Base-by-base conservation (phyloP, 2,888 invertebrate genomes). In the Drosophila anomalipes region DNA sequence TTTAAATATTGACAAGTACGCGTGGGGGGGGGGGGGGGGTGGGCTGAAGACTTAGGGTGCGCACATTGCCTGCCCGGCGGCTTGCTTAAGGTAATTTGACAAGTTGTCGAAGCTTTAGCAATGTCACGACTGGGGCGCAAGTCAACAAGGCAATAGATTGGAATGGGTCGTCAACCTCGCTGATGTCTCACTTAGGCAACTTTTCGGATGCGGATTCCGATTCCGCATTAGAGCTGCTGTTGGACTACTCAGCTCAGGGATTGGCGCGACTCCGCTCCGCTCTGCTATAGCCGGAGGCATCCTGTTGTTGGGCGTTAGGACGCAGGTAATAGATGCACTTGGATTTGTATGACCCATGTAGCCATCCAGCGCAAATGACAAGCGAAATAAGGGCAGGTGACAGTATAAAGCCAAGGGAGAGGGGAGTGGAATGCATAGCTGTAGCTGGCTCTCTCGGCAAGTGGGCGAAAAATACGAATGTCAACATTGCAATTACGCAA, bases 401-500 rank as follows among this genome's bases (percentile, higher is more conserved):
- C 71, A 65, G 54, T 41, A 41, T 30, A 39, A 39, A n/a, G 39
- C 28, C 19, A 28, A n/a, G 7, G 56, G 6, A 14, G 9, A 39
- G 35, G 12, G 37, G 35, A 22, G 9, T 26, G 14, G 14, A 26
- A 16, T 47, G 47, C 19, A 41, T 2, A 4, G 58, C 69, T 58
- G 65, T 47, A 58, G 59, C 56, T 51, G 65, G 51, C 53, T 62
- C 56, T 30, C 28, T 22, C 51, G 52, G 57, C 69, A 60, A 70
- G 66, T 70, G 70, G 77, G 69, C 77, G 72, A 83, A 79, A 90
- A 91, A 89, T 90, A 83, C 90, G 90, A 91, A 91, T 91, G 91
- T 91, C 91, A 91, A 89, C 90, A 91, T 91, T 91, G 91, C 91
- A 91, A 91, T 91, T 91, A 91, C 86, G 91, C 89, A 86, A 91